These are phyloP conservation scores for Hippasteria phrygiana DNA, from an alignment of 53 echinoderm and acorn worm genomes.

Conservation along the genomic window DNA sequence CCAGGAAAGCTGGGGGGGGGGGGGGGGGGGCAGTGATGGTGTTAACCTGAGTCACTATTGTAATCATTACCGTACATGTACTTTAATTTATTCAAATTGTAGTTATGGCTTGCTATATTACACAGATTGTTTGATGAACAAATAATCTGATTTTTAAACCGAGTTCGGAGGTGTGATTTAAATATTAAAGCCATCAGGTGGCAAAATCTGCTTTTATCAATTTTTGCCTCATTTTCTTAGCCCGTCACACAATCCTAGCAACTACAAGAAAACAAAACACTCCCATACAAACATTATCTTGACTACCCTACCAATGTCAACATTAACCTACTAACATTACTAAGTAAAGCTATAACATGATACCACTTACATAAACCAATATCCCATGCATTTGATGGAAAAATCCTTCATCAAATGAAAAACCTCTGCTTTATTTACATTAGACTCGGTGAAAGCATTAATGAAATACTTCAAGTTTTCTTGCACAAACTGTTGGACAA, in stretches of 20 bases:
- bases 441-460: background rate
- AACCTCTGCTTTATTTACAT: background rate
- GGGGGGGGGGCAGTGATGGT: too few species aligned
- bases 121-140: background rate
- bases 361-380: background rate
- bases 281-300: background rate
- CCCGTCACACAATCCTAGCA: background rate
- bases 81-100: too few species aligned
- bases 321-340: background rate
- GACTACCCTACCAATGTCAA: background rate
- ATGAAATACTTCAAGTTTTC: too few species aligned
- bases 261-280: conserved; percentile 1
- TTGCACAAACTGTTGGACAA: too few species aligned
- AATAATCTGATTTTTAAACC: too few species aligned
- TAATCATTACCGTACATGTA: too few species aligned
- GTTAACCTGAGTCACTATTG: too few species aligned
- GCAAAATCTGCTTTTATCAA: background rate
- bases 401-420: background rate
- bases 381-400: background rate
- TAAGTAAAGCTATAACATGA: background rate
- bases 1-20: too few species aligned
- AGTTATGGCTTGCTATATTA: background rate
- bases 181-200: background rate
- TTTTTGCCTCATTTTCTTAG: background rate
- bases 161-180: background rate